Evolutionary conservation across 1,140 invertebrate genomes (phyloP), one percentile per base, ranked within the genome.

Genomic region (Thaumatotibia leucotreta): DNA sequence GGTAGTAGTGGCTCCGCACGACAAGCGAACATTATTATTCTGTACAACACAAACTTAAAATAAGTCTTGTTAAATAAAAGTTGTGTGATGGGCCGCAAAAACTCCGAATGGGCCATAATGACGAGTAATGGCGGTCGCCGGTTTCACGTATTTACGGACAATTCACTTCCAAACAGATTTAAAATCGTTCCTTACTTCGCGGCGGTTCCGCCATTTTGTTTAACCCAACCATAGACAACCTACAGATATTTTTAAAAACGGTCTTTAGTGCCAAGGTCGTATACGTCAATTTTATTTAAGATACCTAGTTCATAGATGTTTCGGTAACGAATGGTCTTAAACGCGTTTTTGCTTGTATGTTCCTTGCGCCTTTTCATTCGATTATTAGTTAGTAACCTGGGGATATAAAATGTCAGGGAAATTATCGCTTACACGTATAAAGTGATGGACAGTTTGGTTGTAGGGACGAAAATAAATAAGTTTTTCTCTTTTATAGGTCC

Each of bases 31-130:
- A 5, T 32, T 32, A 4, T 5, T 32, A 32, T 32, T 10, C 31
- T 32, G 10, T 32, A 32, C 4, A 11, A 27, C 23, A 52, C 11
- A 29, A 6, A 23, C 24, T 24, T 27, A 58, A 58, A 58, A 58
- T 45, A 45, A 20, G 17, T 20, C 39, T 45, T 45, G 39, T 45
- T 45, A 45, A 45, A 45, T 45, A 45, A 45, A 45, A 45, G 17
- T n/a, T 27, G 52, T 27, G 23, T 27, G 52, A 27, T 27, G n/a
- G 5, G 52, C n/a, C 5, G 23, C 52, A 58, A 58, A 58, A 58
- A 58, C 52, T 27, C 52, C 52, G 11, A 29, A 58, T 29, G 52
- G 52, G 11, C 52, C 52, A 9, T 58, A 58, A 58, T 58, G 24
- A 58, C 52, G 23, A 58, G 14, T 58, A 58, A 58, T 58, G 52